Evolutionary conservation across 2,797 vertebrate species (phyloP).

Genomic region (Schizopygopsis malacanthus): DNA sequence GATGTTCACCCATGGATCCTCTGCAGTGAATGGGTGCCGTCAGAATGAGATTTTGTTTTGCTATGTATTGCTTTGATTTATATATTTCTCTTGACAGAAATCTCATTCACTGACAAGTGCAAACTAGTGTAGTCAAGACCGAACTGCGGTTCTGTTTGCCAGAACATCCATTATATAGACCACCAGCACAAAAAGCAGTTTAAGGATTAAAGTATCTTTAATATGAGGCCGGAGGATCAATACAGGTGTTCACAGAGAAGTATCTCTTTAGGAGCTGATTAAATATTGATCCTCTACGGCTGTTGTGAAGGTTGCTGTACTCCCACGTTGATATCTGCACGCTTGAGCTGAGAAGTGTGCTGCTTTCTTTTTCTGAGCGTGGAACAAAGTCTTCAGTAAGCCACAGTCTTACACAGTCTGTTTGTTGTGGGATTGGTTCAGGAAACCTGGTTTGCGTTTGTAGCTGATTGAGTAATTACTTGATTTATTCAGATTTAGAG

Average conservation of each 20-base stretch:
- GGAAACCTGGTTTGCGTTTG: conserved; percentile 22
- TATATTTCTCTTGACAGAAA: not conserved
- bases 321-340: not conserved
- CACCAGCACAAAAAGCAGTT: conserved; percentile 18
- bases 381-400: conserved; percentile 28
- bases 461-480: not conserved
- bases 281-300: conserved; percentile 39
- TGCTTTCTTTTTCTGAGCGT: not conserved
- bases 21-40: not conserved
- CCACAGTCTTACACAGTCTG: not conserved
- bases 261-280: conserved; percentile 32
- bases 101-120: not conserved
- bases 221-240: conserved; percentile 27
- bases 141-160: not conserved
- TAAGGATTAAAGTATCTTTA: conserved; percentile 19
- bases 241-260: conserved; percentile 40
- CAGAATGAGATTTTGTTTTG: not conserved
- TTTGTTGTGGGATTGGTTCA: conserved; percentile 38
- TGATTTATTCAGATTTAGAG: not conserved
- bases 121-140: conserved; percentile 4
- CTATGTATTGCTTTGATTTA: not conserved
- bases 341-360: not conserved
- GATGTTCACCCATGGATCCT: not conserved
- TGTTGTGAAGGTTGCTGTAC: conserved; percentile 14
- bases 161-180: conserved; percentile 9